Base-by-base conservation (phyloP, 1,140 invertebrate genomes). In the Lutraria rhynchaena region DNA sequence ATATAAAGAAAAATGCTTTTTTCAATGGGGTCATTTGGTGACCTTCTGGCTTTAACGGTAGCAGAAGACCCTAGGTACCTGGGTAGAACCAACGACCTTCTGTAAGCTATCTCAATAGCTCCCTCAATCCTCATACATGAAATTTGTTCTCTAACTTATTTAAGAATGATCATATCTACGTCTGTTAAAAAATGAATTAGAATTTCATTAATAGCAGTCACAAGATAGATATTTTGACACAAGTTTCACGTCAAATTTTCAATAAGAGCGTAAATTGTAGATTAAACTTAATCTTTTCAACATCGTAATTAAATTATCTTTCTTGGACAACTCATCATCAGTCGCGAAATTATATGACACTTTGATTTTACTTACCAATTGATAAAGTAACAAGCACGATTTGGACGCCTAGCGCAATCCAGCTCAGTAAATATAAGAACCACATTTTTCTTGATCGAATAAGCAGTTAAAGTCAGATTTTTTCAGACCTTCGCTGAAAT, bases 371-470 rank as follows among this genome's bases (percentile, higher is more conserved):
- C 60, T 41, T 76, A 86, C 85, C 85, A 53, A 86, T 86, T 2
- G 85, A 81, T 22, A 86, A 57, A 41, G 85, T 86, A 4, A 84
- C 69, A 27, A 86, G 60, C 29, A 67, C 49, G 41, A 84, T 75
- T 71, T 86, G 85, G 24, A 86, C 71, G 19, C 67, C 19, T 41
- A 86, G 44, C 35, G 85, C 82, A 55, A 86, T 65, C 85, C 85
- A 86, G 33, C 85, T 86, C 17, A 86, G 35, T 22, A 84, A 15
- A 55, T 86, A 86, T 44, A 86, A 44, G 60, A 84, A 86, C 82
- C 82, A 86, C 85, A 86, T 86, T 15, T 15, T 49, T 44, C 33
- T 41, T 15, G 37, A 15, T 41, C 37, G 37, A 41, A n/a, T n/a
- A n/a, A n/a, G n/a, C n/a, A n/a, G n/a, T n/a, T n/a, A n/a, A n/a